Base-by-base conservation (phyloP, 2,113 vertebrate genomes). In the Egretta garzetta region DNA sequence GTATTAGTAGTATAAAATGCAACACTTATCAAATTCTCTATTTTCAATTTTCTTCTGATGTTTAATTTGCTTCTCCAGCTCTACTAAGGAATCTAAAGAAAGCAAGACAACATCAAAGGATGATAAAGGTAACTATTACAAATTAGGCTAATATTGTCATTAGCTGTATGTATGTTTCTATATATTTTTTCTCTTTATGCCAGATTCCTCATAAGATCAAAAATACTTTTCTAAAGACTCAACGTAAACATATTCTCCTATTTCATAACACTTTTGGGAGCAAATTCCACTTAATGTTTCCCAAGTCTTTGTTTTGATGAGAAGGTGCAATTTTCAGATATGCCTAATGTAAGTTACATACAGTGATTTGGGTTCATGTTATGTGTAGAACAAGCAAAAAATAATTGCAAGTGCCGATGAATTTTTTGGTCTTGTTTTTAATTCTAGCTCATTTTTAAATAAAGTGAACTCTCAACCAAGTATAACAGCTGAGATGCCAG, bases 51-150 rank as follows among this genome's bases (percentile, higher is more conserved):
- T 98, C 92, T 99, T 98, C 96, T 97, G 98, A 98, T 98, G 87
- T 97, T 76, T 82, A 96, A 98, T 98, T 99, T 99, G 94, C 98
- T 98, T 98, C 98, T 99, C 76, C 98, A 99, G 99, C 98, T 99
- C 99, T 94, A 98, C 99, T 98, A 99, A 99, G 98, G 99, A 99
- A 96, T 98, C 98, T 92, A 98, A 99, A 98, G 99, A 99, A 97
- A 99, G 98, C 98, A 99, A 99, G 98, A 96, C 98, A 89, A 81
- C 98, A 39, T 98, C 98, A 82, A 99, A 99, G 98, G 99, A 99
- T 96, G 99, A 99, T 64, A 99, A 99, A 98, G 99, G 99, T 99
- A 99, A 98, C 83, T 72, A 80, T 86, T 86, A 30, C 16, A 20
- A 90, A 37, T 63, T 58, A 75, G 64, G 60, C 43, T 80, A 56